phyloP scores from a whole-genome alignment of 2,888 invertebrate genomes.

The Latheticus oryzae region DNA sequence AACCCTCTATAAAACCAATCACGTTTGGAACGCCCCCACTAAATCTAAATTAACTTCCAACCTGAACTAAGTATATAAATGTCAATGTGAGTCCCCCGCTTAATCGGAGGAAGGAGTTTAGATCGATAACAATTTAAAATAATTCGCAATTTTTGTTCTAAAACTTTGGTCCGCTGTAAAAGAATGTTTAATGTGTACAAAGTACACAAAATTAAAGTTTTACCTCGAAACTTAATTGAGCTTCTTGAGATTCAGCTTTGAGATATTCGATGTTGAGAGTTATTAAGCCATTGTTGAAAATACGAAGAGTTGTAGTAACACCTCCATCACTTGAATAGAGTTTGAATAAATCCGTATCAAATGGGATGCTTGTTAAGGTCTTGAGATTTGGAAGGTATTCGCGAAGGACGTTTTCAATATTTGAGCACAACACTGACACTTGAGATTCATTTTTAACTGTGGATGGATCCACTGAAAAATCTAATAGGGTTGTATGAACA shows the following conservation, averaged over 20 bases:
- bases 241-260: conserved; percentile 79
- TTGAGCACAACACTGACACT: conserved; percentile 74
- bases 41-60: conserved; percentile 56
- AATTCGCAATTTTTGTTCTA: conserved; percentile 80
- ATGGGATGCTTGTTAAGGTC: conserved; percentile 73
- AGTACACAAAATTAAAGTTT: conserved; percentile 39
- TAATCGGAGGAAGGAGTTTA: conserved; percentile 84
- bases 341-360: conserved; percentile 78
- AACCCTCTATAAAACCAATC: no score
- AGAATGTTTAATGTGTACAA: conserved; percentile 48
- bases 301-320: conserved; percentile 76
- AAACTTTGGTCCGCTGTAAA: conserved; percentile 77
- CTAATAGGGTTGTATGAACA: conserved; percentile 81
- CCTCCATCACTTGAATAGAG: conserved; percentile 78
- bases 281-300: conserved; percentile 80
- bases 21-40: conserved; percentile 9
- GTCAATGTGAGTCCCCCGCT: conserved; percentile 84
- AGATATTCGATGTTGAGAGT: conserved; percentile 88
- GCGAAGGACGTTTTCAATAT: conserved; percentile 77
- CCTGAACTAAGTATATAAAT: conserved; percentile 90
- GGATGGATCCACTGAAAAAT: conserved; percentile 81
- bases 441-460: conserved; percentile 75
- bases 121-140: conserved; percentile 80
- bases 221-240: conserved; percentile 83
- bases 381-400: conserved; percentile 80